Percentiles rank a stretch among this genome's conserved stretches.
These are phyloP conservation scores for Tricholauxania praeusta DNA, from an alignment of 2,888 invertebrate genomes.

Conservation along the genomic window DNA sequence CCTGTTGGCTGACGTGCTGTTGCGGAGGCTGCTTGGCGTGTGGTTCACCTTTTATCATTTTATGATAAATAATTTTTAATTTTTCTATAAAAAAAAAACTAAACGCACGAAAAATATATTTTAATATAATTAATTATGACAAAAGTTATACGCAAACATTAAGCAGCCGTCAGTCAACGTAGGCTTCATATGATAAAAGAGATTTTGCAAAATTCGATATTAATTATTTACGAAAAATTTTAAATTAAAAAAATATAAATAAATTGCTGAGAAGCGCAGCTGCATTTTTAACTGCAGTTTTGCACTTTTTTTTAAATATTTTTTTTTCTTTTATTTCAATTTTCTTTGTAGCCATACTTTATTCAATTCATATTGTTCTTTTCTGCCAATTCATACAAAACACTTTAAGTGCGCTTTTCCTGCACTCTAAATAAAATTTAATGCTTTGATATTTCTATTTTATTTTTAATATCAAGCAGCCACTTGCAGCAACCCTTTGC, in stretches of 20 bases:
- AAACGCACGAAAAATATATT: constrained; percentile 10
- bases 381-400: too few species aligned
- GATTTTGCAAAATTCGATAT: too few species aligned
- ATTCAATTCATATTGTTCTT: too few species aligned
- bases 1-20: neutral
- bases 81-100: constrained; percentile 6
- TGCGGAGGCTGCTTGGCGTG: neutral
- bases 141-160: constrained; percentile 27
- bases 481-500: constrained; percentile 17
- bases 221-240: too few species aligned
- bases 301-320: too few species aligned
- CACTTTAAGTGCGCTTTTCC: too few species aligned
- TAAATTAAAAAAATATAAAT: too few species aligned
- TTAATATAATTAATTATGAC: constrained; percentile 9
- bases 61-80: constrained; percentile 28
- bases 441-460: neutral
- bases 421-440: too few species aligned
- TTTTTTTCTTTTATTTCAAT: too few species aligned
- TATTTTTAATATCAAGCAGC: constrained; percentile 9
- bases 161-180: neutral
- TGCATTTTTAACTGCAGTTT: too few species aligned
- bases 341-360: too few species aligned
- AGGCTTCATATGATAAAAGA: neutral
- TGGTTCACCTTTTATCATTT: neutral
- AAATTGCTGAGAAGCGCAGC: too few species aligned